These are phyloP conservation scores for Stichopus chloronotus DNA, from an alignment of 35 echinoderm and acorn worm genomes.

Conservation along the genomic window DNA sequence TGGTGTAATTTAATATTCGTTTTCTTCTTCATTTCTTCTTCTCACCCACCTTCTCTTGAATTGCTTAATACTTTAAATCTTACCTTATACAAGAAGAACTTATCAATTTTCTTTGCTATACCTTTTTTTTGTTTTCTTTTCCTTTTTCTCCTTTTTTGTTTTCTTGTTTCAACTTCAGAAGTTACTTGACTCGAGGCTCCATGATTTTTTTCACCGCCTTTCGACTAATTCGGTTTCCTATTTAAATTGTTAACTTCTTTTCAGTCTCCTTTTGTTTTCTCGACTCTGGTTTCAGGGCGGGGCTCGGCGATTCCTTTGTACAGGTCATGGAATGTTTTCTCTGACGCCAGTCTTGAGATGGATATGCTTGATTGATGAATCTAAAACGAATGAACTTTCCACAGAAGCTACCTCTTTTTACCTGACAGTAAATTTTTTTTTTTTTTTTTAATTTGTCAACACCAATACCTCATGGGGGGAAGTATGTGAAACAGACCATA, in stretches of 20 bases:
- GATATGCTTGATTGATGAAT: too few species aligned
- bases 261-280: background rate
- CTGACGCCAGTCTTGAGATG: too few species aligned
- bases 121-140: background rate
- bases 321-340: background rate
- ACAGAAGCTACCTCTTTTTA: too few species aligned
- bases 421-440: too few species aligned
- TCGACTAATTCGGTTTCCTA: background rate
- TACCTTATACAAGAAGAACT: slow-evolving; percentile 20
- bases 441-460: too few species aligned
- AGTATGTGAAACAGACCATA: too few species aligned
- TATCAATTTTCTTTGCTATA: slow-evolving; percentile 35
- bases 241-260: background rate
- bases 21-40: background rate
- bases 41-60: background rate
- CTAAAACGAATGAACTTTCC: too few species aligned
- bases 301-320: background rate
- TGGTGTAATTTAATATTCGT: background rate
- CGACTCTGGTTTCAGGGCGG: background rate
- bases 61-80: background rate
- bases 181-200: slow-evolving; percentile 12
- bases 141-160: too few species aligned
- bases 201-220: background rate
- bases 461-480: too few species aligned
- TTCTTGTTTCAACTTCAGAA: background rate